Percentiles rank a stretch among this genome's conserved stretches.
These are phyloP conservation scores for Poeciliopsis presidionis DNA, from an alignment of 2,797 vertebrate genomes.

Conservation along the genomic window DNA sequence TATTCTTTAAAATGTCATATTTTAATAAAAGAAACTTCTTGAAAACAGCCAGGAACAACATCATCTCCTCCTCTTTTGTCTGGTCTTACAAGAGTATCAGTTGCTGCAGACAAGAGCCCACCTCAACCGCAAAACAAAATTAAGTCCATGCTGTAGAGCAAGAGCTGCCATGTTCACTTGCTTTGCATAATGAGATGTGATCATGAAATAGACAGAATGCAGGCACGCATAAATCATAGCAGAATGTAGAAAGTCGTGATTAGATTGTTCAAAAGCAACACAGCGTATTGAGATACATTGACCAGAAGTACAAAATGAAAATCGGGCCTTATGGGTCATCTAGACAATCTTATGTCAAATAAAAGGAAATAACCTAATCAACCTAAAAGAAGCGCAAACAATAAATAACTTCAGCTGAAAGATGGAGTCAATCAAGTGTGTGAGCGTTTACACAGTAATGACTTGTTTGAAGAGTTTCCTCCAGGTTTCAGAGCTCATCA, in stretches of 20 bases:
- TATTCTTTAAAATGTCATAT: conserved; percentile 1
- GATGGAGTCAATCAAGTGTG: neutral
- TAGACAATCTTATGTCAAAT: conserved; percentile 29
- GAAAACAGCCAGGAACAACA: conserved; percentile 20
- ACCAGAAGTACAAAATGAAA: conserved; percentile 7
- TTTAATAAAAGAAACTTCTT: neutral
- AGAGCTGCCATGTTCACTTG: conserved; percentile 56
- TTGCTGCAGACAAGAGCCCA: conserved; percentile 25
- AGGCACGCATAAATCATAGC: conserved; percentile 58
- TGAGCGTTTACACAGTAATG: neutral
- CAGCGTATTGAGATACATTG: conserved; percentile 16
- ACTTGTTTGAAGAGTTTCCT: neutral
- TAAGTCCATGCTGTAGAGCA: conserved; percentile 25
- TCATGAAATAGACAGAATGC: conserved; percentile 64
- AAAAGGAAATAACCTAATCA: conserved; percentile 6
- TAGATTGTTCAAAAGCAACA: conserved; percentile 42
- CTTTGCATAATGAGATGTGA: conserved; percentile 69
- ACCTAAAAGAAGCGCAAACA: neutral
- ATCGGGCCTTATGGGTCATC: conserved; percentile 4
- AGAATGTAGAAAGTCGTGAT: conserved; percentile 30
- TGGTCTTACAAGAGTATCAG: conserved; percentile 17
- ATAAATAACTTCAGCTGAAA: neutral
- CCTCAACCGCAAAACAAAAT: conserved; percentile 26
- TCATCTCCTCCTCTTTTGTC: conserved; percentile 18
- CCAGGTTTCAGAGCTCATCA: neutral